A percentile compares a stretch with the other conserved stretches of the same genome.
phyloP scores from a whole-genome alignment of 1,140 invertebrate species.

The Aphaenogaster floridana region DNA sequence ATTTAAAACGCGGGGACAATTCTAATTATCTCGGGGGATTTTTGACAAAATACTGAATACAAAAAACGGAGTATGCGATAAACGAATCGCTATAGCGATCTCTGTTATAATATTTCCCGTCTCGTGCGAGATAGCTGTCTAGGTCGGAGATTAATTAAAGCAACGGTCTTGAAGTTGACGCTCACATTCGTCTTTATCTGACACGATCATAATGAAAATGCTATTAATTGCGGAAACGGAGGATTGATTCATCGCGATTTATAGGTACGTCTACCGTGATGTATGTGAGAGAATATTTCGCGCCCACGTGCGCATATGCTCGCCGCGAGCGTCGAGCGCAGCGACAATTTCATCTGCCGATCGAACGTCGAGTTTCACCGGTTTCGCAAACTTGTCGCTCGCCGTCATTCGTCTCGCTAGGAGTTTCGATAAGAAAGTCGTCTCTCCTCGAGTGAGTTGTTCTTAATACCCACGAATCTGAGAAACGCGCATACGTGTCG shows the following conservation, averaged over 20 bases:
- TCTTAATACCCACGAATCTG: slow-evolving; percentile 32
- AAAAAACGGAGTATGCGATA: not conserved
- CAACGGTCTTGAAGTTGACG: not conserved
- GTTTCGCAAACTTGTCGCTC: slow-evolving; percentile 43
- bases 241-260: slow-evolving; percentile 23
- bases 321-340: slow-evolving; percentile 9
- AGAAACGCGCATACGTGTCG: slow-evolving; percentile 41
- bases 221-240: slow-evolving; percentile 11
- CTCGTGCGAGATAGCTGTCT: not conserved
- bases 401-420: slow-evolving; percentile 16
- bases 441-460: slow-evolving; percentile 19
- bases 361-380: slow-evolving; percentile 43
- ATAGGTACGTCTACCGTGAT: slow-evolving; percentile 5
- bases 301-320: slow-evolving; percentile 25
- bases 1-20: not conserved
- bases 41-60: not conserved
- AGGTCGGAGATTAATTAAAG: slow-evolving; percentile 9
- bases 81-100: not conserved
- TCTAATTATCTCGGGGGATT: not conserved
- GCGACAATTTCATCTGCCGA: slow-evolving; percentile 48
- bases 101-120: not conserved
- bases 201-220: slow-evolving; percentile 10
- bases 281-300: slow-evolving; percentile 38
- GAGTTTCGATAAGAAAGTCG: slow-evolving; percentile 54
- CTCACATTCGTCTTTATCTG: not conserved